Evolutionary conservation across 30 jellyfish, hydroid and myxozoan species (phyloP), one percentile per base, ranked within the genome.

Genomic region (Aurelia aurita): DNA sequence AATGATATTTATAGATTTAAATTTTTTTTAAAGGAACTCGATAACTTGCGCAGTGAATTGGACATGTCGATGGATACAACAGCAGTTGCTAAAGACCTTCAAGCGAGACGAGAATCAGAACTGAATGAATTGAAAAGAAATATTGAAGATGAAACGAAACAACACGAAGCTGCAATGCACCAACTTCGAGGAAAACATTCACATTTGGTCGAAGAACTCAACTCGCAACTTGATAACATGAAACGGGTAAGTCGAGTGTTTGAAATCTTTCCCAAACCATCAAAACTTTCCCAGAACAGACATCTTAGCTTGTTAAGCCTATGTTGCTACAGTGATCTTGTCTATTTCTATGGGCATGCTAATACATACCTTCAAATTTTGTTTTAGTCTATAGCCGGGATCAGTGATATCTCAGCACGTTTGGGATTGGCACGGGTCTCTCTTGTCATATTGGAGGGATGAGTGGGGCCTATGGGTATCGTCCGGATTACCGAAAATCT

Each of bases 61-160:
- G 99, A 96, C 60, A 96, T 79, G 79, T 73, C 97, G 54, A 65
- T 94, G 82, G 99, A 96, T 67, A 97, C 97, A 15, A 81, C 98
- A 21, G 95, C 94, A 1, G 98, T 96, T 15, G 95, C 94, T 71
- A 91, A 91, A 54, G 99, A 96, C 10, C 19, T 92, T 85, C 99
- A 96, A 49, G 45, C 80, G 32, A 96, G 89, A 57, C 90, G 99
- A 29, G 99, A 96, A 49, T 58, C 69, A 35, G 99, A 96, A 69
- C 74, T 96, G 59, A 55, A 85, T 0, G 98, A 92, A 0, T 75
- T 96, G 79, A 91, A 92, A 85, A 83, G 91, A 54, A 95, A 85
- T 45, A 87, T 91, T 88, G 98, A 89, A 72, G 95, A 87, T 6
- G 98, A 96, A 76, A 96, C 98, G 29, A 78, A 85, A 57, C 96